phyloP scores from a whole-genome alignment of 2,888 invertebrate genomes.

The Drosophila colorata region DNA sequence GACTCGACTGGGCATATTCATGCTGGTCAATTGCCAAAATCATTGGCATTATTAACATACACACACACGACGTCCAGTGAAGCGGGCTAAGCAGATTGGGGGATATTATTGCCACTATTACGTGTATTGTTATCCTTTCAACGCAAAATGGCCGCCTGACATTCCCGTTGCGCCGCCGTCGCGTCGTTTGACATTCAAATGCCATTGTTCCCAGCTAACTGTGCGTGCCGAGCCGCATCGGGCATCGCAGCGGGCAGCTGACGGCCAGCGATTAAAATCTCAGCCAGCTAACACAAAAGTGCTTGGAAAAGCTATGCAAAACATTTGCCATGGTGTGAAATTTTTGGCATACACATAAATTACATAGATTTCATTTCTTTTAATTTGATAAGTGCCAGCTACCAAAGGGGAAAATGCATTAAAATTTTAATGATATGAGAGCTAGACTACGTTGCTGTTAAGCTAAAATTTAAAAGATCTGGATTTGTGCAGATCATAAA shows the following conservation, averaged over 20 bases:
- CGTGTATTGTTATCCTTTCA: conserved; percentile 76
- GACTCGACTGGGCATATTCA: conserved; percentile 63
- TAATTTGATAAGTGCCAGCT: conserved; percentile 52
- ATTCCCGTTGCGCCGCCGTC: conserved; percentile 32
- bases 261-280: conserved; percentile 72
- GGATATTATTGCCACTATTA: conserved; percentile 63
- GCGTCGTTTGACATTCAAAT: conserved; percentile 72
- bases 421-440: conserved; percentile 1
- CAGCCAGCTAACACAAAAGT: conserved; percentile 43
- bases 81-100: conserved; percentile 71
- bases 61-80: conserved; percentile 40
- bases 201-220: conserved; percentile 74
- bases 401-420: conserved; percentile 8
- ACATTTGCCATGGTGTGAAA: conserved; percentile 57
- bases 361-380: conserved; percentile 37
- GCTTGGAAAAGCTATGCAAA: conserved; percentile 58
- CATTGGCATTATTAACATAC: conserved; percentile 67
- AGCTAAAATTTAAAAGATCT: conserved; percentile 2
- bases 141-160: conserved; percentile 75
- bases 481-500: conserved; percentile 2
- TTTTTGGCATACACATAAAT: conserved; percentile 58
- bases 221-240: conserved; percentile 66
- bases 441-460: not conserved
- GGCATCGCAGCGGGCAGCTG: conserved; percentile 65
- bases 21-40: conserved; percentile 79